A percentile compares a stretch with the other conserved stretches of the same genome.
Conservation (phyloP, 2,888 invertebrate genomes). For the Drosophila mayaguana region DNA sequence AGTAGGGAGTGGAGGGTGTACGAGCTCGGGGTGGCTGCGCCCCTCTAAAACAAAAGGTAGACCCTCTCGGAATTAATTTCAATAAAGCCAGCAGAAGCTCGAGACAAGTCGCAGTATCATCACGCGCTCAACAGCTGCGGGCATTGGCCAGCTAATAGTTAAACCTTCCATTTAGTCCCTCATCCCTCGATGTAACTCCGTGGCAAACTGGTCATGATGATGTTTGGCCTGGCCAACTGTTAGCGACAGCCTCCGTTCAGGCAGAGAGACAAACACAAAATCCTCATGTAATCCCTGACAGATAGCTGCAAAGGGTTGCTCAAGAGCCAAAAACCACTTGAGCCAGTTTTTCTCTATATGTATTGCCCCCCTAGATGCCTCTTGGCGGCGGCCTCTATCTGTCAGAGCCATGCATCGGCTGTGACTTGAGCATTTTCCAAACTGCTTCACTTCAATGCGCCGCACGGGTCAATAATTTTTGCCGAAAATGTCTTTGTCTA, state of each 20-base stretch:
- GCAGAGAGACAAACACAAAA: conserved; percentile 30
- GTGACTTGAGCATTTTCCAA: conserved; percentile 76
- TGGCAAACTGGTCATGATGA: conserved; percentile 37
- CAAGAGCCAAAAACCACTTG: conserved; percentile 47
- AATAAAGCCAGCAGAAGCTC: conserved; percentile 66
- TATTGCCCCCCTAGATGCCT: not conserved
- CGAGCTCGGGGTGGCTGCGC: not conserved
- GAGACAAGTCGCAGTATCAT: conserved; percentile 13
- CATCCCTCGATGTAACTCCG: not conserved
- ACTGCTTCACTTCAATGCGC: conserved; percentile 73
- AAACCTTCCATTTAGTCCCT: not conserved
- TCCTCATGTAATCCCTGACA: conserved; percentile 68
- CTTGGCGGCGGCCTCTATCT: conserved; percentile 49
- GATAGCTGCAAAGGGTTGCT: conserved; percentile 54
- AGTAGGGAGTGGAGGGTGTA: not conserved
- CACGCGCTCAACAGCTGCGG: conserved; percentile 40
- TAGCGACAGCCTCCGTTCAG: conserved; percentile 53
- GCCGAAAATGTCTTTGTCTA: conserved; percentile 42
- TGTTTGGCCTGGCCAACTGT: conserved; percentile 34
- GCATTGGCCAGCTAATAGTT: conserved; percentile 40
- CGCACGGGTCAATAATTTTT: conserved; percentile 73
- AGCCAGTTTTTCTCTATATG: conserved; percentile 41
- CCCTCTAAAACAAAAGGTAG: conserved; percentile 64
- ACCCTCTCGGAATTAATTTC: conserved; percentile 53
- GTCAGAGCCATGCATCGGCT: conserved; percentile 46